Conservation (phyloP, 2,888 invertebrate species). For the Entomobrya multifasciata region DNA sequence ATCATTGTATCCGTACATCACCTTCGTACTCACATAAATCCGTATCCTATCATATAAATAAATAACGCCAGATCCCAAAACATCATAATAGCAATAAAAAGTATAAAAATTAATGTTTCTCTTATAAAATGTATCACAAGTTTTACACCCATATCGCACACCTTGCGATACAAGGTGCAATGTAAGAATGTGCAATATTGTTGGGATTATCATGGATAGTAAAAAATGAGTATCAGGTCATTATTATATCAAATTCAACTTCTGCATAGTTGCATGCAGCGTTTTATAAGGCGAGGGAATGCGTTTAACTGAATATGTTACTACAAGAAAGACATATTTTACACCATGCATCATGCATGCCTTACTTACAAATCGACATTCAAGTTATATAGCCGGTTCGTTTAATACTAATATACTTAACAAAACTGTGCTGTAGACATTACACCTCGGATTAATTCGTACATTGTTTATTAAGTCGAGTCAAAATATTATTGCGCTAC, state of each 20-base stretch:
- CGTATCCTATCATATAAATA: not conserved
- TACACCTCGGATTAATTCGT: slow-evolving; percentile 53
- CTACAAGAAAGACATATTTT: not conserved
- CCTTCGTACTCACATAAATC: too few species aligned
- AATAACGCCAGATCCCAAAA: not conserved
- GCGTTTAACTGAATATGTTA: too few species aligned
- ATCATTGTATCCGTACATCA: too few species aligned
- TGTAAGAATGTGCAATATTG: not conserved
- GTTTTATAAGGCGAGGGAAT: too few species aligned
- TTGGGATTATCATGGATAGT: slow-evolving; percentile 2
- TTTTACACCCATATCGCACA: slow-evolving; percentile 19
- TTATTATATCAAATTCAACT: not conserved
- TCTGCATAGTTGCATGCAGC: too few species aligned
- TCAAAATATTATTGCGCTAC: not conserved
- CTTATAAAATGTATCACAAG: not conserved
- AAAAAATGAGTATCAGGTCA: not conserved
- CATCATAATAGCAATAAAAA: slow-evolving; percentile 6
- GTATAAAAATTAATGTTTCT: slow-evolving; percentile 10
- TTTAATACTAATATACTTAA: not conserved
- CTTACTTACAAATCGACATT: not conserved
- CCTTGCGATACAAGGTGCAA: not conserved
- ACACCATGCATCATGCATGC: not conserved
- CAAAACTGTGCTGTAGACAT: not conserved
- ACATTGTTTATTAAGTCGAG: not conserved
- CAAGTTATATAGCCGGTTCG: too few species aligned